Percentiles rank a stretch among this genome's conserved stretches.
Conservation (phyloP, 2,888 invertebrate species). For the Drosophila ochracea region DNA sequence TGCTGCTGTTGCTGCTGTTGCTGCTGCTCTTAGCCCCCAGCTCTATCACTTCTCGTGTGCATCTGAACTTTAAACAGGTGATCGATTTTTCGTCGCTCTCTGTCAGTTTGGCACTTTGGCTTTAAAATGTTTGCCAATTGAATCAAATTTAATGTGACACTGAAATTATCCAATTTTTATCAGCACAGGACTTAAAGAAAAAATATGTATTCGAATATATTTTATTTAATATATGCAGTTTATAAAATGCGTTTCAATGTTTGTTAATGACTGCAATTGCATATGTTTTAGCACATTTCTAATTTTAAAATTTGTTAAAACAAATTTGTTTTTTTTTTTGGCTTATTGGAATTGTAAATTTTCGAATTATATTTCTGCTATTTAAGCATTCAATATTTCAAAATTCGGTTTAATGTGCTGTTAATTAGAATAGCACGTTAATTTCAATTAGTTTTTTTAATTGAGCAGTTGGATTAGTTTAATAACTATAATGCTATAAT, state of each 20-base stretch:
- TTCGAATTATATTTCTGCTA: background rate
- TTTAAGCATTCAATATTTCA: background rate
- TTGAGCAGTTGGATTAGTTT: background rate
- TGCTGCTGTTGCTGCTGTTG: constrained; percentile 51
- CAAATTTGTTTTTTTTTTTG: background rate
- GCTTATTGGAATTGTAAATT: constrained; percentile 8
- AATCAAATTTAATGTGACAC: constrained; percentile 60
- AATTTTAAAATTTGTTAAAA: background rate
- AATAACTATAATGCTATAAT: background rate
- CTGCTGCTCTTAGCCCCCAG: background rate
- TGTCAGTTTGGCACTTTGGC: constrained; percentile 30
- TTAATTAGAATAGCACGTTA: background rate
- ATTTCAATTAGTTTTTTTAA: background rate
- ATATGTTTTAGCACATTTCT: background rate
- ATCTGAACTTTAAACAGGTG: constrained; percentile 71
- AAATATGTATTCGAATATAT: background rate
- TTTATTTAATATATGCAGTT: background rate
- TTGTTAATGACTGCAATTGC: background rate
- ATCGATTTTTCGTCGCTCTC: constrained; percentile 62
- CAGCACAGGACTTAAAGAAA: constrained; percentile 9
- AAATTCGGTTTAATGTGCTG: background rate
- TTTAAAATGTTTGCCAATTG: constrained; percentile 41
- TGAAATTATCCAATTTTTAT: too few relatives aligned
- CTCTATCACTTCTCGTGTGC: constrained; percentile 19
- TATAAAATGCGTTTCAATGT: background rate